phyloP scores from a whole-genome alignment of 1,140 invertebrate species.

The Scaptomyza pallida region DNA sequence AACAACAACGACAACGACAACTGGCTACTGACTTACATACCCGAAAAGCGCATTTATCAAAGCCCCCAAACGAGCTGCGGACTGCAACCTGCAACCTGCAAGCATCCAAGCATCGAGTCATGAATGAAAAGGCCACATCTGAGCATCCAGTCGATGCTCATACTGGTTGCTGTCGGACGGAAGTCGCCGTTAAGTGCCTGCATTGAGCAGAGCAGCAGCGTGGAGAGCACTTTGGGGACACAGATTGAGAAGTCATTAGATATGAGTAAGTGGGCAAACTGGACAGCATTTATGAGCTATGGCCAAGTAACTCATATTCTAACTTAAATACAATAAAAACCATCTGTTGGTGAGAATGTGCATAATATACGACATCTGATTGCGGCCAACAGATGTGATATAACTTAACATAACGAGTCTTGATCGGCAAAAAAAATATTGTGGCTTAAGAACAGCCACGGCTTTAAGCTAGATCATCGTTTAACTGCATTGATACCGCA shows the following conservation, averaged over 20 bases:
- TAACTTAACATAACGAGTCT: too few species aligned
- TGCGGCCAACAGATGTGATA: too few species aligned
- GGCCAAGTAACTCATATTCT: constrained; percentile 13
- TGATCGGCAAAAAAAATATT: too few species aligned
- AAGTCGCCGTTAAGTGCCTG: constrained; percentile 50
- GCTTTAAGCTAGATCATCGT: too few species aligned
- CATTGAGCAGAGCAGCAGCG: constrained; percentile 29
- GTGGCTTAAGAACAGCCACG: too few species aligned
- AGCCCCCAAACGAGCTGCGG: constrained; percentile 48
- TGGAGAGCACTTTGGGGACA: constrained; percentile 64
- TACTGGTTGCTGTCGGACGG: constrained; percentile 30
- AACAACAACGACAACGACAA: constrained; percentile 41
- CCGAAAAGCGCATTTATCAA: constrained; percentile 81
- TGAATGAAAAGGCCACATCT: constrained; percentile 62
- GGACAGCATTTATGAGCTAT: constrained; percentile 67
- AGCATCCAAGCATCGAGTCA: constrained; percentile 24
- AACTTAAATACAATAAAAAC: constrained; percentile 7
- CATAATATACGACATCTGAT: background rate
- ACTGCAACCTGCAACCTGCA: constrained; percentile 12
- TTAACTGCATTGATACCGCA: too few species aligned
- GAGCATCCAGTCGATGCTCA: background rate
- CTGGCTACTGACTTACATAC: constrained; percentile 82
- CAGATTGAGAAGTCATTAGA: constrained; percentile 80
- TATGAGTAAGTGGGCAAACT: constrained; percentile 45
- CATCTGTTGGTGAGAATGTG: background rate